Conservation (phyloP, 2,113 vertebrate species). For the Catagonus wagneri region DNA sequence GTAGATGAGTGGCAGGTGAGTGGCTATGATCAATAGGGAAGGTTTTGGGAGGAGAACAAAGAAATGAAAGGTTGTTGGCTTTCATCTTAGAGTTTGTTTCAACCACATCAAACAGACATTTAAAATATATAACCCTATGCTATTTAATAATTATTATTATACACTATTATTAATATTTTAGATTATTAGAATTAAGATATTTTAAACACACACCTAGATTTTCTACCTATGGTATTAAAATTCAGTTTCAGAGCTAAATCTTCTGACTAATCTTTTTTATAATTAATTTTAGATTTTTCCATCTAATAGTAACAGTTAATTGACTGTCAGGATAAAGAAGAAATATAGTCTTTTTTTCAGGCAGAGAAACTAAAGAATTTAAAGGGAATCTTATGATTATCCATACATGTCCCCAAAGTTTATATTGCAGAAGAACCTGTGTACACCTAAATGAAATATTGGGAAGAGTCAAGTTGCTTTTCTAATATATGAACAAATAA, state of each 20-base stretch:
- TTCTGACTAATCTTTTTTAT: conserved; percentile 22
- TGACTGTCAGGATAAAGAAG: not conserved
- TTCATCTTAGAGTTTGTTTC: conserved; percentile 53
- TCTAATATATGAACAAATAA: not conserved
- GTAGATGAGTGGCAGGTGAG: not conserved
- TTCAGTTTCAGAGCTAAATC: conserved; percentile 27
- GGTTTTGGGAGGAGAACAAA: conserved; percentile 55
- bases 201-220: conserved; percentile 3
- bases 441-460: not conserved
- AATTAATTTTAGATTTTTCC: not conserved
- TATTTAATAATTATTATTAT: conserved; percentile 67
- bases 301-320: not conserved
- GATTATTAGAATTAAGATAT: conserved; percentile 34
- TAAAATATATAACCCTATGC: not conserved
- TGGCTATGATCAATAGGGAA: not conserved
- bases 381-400: not conserved
- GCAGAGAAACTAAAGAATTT: not conserved
- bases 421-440: not conserved
- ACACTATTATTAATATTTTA: conserved; percentile 40
- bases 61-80: conserved; percentile 4
- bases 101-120: conserved; percentile 68
- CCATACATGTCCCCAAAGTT: not conserved
- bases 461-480: not conserved
- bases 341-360: conserved; percentile 5
- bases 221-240: conserved; percentile 36